These are phyloP conservation scores for Streblospio benedicti DNA, from an alignment of 1,140 invertebrate species.

Conservation along the genomic window DNA sequence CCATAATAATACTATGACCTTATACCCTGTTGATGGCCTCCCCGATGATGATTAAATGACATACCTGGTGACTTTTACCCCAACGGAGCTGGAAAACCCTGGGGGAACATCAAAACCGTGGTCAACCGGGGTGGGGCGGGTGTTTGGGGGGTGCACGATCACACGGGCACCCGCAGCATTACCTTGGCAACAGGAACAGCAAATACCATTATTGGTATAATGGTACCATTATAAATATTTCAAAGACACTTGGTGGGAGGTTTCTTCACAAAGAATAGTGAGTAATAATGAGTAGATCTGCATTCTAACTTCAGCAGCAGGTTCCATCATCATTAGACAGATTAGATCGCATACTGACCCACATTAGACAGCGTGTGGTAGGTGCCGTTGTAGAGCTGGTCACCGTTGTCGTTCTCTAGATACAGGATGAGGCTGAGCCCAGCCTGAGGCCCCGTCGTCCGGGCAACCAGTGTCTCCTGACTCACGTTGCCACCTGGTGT, in stretches of 20 bases:
- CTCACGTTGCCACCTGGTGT: constrained; percentile 1
- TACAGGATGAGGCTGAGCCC: constrained; percentile 2
- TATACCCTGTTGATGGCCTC: no score
- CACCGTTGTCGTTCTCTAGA: constrained; percentile 11
- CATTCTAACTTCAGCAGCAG: no score
- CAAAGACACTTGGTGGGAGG: no score
- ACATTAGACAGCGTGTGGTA: constrained; percentile 5
- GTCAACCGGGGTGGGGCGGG: constrained; percentile 40
- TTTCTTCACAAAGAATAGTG: no score
- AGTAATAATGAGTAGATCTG: no score
- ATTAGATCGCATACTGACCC: no score
- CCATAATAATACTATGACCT: no score
- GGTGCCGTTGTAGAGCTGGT: not conserved
- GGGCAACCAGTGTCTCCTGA: not conserved
- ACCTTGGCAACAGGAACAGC: not conserved
- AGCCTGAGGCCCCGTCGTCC: constrained; percentile 1
- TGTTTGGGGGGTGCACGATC: constrained; percentile 36
- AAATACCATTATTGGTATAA: no score
- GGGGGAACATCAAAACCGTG: constrained; percentile 42
- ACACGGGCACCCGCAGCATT: constrained; percentile 37
- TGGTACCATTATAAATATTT: no score
- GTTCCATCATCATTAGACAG: no score
- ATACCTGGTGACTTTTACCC: constrained; percentile 19
- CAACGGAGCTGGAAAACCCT: constrained; percentile 35
- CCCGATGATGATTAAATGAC: no score